phyloP scores from a whole-genome alignment of 1,140 invertebrate species.

The Parasteatoda tepidariorum region DNA sequence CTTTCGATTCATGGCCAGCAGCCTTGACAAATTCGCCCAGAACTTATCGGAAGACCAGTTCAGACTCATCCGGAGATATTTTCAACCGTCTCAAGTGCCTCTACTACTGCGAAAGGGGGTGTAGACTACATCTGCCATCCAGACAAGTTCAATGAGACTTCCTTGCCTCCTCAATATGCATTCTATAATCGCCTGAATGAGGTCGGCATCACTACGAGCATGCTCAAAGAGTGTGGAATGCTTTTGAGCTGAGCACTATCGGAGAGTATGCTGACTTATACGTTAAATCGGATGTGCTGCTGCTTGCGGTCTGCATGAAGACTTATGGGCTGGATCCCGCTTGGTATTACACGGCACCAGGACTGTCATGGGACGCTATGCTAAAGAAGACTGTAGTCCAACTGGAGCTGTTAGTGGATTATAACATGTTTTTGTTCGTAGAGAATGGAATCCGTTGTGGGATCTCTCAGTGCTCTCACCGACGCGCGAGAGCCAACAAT shows the following conservation, averaged over 20 bases:
- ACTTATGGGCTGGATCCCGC: too few species aligned
- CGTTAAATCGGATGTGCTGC: too few species aligned
- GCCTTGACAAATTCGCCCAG: background rate
- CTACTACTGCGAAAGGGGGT: background rate
- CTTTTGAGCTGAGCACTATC: slow-evolving; percentile 62
- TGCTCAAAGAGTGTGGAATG: slow-evolving; percentile 62
- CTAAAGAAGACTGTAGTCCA: slow-evolving; percentile 22
- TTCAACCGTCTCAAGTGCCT: background rate
- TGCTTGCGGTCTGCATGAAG: slow-evolving; percentile 45
- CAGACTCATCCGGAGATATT: background rate
- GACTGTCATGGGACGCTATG: too few species aligned
- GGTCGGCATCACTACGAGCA: background rate
- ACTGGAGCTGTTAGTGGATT: slow-evolving; percentile 36
- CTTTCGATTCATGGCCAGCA: too few species aligned
- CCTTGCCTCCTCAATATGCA: background rate
- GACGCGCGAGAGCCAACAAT: background rate
- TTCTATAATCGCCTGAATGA: slow-evolving; percentile 21
- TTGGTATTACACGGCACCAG: too few species aligned
- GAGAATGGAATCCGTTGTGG: background rate
- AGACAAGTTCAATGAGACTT: slow-evolving; percentile 60
- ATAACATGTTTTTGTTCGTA: slow-evolving; percentile 28
- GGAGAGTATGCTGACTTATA: too few species aligned
- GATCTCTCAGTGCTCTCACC: background rate
- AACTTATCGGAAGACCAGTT: background rate
- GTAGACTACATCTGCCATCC: slow-evolving; percentile 58